Base-by-base conservation (phyloP, 2,113 vertebrate species). In the Coptodon bakossiorum region DNA sequence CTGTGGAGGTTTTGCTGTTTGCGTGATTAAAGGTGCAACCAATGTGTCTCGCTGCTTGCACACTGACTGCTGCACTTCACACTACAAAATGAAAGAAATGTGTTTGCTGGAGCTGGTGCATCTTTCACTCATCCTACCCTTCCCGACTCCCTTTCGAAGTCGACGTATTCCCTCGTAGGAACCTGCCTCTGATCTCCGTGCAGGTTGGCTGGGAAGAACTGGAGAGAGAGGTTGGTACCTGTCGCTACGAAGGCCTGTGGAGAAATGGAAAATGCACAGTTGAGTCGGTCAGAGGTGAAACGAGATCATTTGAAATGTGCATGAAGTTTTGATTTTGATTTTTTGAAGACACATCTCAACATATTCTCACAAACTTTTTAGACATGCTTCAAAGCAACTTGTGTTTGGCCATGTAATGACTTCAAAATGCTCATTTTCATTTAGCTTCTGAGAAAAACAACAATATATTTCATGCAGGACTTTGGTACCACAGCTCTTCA, bases 191-290 rank as follows among this genome's bases (percentile, higher is more conserved):
- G 98, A 87, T 99, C 99, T 86, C 98, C 98, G 85, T 99, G 99
- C 96, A 98, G 97, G 96, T 97, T 99, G 96, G 99, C 98, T 86
- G 99, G 98, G 96, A 99, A 99, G 97, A 99, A 99, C 98, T 99
- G 99, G 94, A 99, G 98, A 89, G 99, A 99, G 95, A 99, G 98
- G 97, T 99, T 99, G 97, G 99, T 99, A 96, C 99, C 99, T 94
- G 98, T 99, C 88, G 99, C 99, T 96, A 99, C 99, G 96, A 99
- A 99, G 96, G 99, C 99, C 99, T 99, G 91, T 6, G n/a, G 57
- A 89, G 27, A 16, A 16, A 68, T 52, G 38, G 17, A 81, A 34
- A 34, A 27, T 38, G 14, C 3, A 19, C 54, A 3, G 3, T 13
- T 3, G 31, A 4, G 3, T 86, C 3, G 22, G 9, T 22, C 16